Percentiles rank a stretch among this genome's conserved stretches.
Evolutionary conservation across 2,113 vertebrate species (phyloP).

Genomic region (Centropus unirufus): DNA sequence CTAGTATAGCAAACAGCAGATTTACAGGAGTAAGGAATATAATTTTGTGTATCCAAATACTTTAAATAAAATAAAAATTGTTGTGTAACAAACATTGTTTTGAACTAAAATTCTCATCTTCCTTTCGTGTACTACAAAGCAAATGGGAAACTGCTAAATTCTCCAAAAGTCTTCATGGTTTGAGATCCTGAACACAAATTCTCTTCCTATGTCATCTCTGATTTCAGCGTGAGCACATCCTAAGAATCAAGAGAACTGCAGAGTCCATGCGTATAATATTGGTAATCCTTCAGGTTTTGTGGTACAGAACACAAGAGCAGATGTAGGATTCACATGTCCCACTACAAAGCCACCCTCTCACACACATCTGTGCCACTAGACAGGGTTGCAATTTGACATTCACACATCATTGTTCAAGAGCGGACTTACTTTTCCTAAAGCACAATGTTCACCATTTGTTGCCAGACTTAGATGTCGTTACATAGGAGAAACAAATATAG

Average conservation of each 20-base stretch:
- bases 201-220: not conserved
- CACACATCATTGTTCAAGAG: not conserved
- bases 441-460: not conserved
- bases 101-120: not conserved
- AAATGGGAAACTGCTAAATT: not conserved
- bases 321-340: not conserved
- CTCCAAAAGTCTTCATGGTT: not conserved
- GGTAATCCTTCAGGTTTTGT: not conserved
- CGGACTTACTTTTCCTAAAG: not conserved
- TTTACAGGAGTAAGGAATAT: not conserved
- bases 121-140: not conserved
- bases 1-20: not conserved
- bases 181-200: not conserved
- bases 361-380: fast-evolving
- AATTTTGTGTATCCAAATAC: fast-evolving
- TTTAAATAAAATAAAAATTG: not conserved
- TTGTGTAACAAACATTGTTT: not conserved
- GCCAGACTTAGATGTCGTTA: not conserved
- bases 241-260: not conserved
- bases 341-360: not conserved
- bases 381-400: not conserved
- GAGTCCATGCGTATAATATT: not conserved
- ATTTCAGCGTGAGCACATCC: not conserved
- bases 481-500: not conserved
- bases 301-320: too few species aligned